These are phyloP conservation scores for Channa maculata DNA, from an alignment of 2,113 vertebrate species.

Conservation along the genomic window DNA sequence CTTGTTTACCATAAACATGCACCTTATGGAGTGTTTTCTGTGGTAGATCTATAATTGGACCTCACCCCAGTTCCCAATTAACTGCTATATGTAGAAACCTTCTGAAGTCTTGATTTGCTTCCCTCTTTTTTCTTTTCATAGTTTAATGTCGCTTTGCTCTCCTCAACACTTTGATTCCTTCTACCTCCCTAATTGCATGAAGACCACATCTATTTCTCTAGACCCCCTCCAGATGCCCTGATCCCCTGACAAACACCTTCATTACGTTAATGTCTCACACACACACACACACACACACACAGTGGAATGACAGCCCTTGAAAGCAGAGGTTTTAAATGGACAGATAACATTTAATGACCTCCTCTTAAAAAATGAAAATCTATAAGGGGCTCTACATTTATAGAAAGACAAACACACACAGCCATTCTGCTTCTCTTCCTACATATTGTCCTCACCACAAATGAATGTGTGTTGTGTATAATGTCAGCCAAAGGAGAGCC, in stretches of 20 bases:
- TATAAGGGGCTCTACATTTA: not conserved
- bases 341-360: constrained; percentile 44
- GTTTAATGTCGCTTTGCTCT: not conserved
- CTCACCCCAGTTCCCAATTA: constrained; percentile 53
- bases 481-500: constrained; percentile 30
- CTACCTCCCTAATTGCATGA: constrained; percentile 33
- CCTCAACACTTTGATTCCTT: not conserved
- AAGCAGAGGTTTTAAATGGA: not conserved
- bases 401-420: not conserved
- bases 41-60: constrained; percentile 53
- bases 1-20: constrained; percentile 35
- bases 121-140: not conserved
- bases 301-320: constrained; percentile 45
- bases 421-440: not conserved
- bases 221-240: constrained; percentile 43
- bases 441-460: constrained; percentile 10
- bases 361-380: constrained; percentile 36
- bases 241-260: constrained; percentile 45
- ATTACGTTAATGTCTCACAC: constrained; percentile 47
- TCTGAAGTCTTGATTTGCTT: constrained; percentile 28
- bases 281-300: constrained; percentile 22
- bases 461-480: constrained; percentile 8
- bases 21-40: constrained; percentile 20
- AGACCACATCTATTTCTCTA: not conserved
- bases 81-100: constrained; percentile 34